These are phyloP conservation scores for Conger conger DNA, from an alignment of 2,113 vertebrate genomes.

Conservation along the genomic window DNA sequence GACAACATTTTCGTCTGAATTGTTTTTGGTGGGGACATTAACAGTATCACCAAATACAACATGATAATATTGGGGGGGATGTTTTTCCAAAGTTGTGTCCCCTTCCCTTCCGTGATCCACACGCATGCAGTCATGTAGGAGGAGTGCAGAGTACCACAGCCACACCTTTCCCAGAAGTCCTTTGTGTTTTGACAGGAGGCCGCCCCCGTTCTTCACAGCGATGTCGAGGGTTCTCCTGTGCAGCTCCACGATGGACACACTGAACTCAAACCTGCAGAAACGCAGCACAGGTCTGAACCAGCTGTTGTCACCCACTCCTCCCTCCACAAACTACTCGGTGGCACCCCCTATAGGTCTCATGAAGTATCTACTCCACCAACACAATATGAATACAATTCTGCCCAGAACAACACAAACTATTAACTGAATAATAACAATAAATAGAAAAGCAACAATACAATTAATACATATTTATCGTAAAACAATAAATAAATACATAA, in stretches of 20 bases:
- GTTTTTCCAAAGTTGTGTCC: no score
- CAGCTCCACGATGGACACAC: constrained; percentile 85
- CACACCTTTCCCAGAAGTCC: constrained; percentile 93
- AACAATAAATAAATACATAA: no score
- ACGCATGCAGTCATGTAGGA: no score
- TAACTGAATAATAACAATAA: no score
- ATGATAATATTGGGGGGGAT: no score
- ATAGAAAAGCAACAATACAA: no score
- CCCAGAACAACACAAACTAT: neutral
- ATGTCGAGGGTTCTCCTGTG: constrained; percentile 90
- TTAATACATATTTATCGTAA: no score
- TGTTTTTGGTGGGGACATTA: no score
- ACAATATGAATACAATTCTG: neutral
- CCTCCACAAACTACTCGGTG: neutral
- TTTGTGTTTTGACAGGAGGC: constrained; percentile 94
- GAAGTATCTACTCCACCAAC: neutral
- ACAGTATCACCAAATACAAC: no score
- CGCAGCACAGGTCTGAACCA: constrained; percentile 1
- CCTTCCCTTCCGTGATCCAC: no score
- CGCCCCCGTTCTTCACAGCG: constrained; percentile 93
- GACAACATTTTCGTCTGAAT: no score
- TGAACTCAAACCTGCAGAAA: constrained; percentile 87
- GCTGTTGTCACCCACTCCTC: neutral
- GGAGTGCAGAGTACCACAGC: neutral
- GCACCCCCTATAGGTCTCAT: neutral